Evolutionary conservation across 2,113 vertebrate genomes (phyloP).

Genomic region (Marmota flaviventris): DNA sequence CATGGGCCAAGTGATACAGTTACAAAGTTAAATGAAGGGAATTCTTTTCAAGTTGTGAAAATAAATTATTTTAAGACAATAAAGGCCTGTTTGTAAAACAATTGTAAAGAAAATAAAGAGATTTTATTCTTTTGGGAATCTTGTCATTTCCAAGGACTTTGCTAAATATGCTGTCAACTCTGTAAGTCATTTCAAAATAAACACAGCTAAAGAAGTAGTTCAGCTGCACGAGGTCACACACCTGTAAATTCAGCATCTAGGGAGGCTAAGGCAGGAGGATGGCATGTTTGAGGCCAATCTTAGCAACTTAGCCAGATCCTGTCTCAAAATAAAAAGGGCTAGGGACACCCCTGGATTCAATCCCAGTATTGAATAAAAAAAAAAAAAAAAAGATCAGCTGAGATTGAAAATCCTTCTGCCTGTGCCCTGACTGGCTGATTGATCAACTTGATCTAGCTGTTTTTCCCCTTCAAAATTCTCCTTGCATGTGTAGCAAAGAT

Average conservation of each 20-base stretch:
- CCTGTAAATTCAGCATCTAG: too few species aligned
- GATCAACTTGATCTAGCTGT: neutral
- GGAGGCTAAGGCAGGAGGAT: too few species aligned
- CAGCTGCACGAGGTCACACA: neutral
- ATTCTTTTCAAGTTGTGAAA: neutral
- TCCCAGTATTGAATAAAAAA: too few species aligned
- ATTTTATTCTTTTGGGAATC: conserved; percentile 9
- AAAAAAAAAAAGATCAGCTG: neutral
- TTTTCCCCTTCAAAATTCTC: neutral
- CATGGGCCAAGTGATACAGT: neutral
- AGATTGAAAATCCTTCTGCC: neutral
- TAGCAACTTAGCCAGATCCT: too few species aligned
- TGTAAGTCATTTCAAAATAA: neutral
- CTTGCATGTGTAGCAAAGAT: neutral
- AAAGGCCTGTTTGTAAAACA: conserved; percentile 31
- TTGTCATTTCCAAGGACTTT: neutral
- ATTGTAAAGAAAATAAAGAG: conserved; percentile 42
- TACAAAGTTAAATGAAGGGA: neutral
- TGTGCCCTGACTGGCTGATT: neutral
- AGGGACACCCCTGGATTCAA: too few species aligned
- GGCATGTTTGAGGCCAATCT: too few species aligned
- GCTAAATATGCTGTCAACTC: neutral
- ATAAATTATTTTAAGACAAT: neutral
- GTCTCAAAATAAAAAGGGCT: too few species aligned
- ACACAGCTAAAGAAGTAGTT: neutral